phyloP scores from a whole-genome alignment of 92 coral and sea anemone species.

The Actinostola sp. region DNA sequence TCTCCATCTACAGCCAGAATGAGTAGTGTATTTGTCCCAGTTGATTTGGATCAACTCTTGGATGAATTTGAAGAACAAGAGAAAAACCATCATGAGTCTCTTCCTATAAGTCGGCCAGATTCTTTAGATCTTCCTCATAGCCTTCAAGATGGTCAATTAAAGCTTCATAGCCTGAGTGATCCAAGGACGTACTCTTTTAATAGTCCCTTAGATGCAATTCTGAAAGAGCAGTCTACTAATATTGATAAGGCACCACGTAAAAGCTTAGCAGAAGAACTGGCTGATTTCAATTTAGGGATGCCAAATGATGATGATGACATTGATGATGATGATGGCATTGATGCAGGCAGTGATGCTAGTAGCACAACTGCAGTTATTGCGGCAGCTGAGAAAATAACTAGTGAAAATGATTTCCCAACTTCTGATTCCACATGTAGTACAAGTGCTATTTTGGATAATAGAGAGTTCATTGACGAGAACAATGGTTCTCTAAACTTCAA shows the following conservation, averaged over 20 bases:
- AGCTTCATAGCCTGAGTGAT: slow-evolving; percentile 1
- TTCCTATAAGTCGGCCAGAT: background rate
- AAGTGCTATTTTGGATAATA: background rate
- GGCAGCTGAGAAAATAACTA: slow-evolving; percentile 81
- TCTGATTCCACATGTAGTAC: background rate
- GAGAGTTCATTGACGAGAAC: background rate
- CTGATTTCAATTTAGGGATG: slow-evolving; percentile 9
- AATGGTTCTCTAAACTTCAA: background rate
- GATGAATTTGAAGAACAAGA: slow-evolving; percentile 97
- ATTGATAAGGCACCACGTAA: background rate
- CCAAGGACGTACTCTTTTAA: slow-evolving; percentile 43
- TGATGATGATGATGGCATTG: slow-evolving; percentile 38
- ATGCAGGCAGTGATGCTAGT: slow-evolving; percentile 44
- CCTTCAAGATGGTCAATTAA: background rate
- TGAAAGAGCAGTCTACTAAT: slow-evolving; percentile 15
- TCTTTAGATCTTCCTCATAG: background rate
- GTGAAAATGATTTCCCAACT: slow-evolving; percentile 3
- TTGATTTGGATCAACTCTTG: slow-evolving; percentile 91
- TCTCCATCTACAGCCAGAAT: slow-evolving; percentile 33
- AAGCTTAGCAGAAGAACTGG: slow-evolving; percentile 40
- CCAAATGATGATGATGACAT: slow-evolving; percentile 1
- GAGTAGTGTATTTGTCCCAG: slow-evolving; percentile 90
- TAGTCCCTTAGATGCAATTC: slow-evolving; percentile 30
- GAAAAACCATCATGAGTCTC: slow-evolving; percentile 7
- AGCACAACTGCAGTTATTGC: slow-evolving; percentile 76